Base-by-base conservation (phyloP, 1,140 invertebrate species). In the Lerema accius region DNA sequence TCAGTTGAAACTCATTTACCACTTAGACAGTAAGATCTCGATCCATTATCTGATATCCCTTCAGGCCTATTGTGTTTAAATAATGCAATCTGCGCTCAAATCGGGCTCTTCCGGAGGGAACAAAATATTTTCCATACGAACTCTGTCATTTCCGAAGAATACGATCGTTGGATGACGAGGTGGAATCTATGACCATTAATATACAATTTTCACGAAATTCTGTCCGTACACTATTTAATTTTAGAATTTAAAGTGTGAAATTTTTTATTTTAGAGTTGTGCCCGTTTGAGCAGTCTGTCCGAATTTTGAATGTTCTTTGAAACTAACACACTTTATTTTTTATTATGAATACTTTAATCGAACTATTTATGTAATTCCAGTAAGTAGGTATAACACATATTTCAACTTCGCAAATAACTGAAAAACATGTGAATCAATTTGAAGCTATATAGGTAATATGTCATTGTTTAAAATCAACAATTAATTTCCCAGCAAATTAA, bases 121-220 rank as follows among this genome's bases (percentile, higher is more conserved):
- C 42, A 74, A 69, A 71, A 74, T 74, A 76, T 73, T 76, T 73
- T 76, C 71, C 68, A 76, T 50, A 63, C 50, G 56, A 51, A 69
- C 59, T 67, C 63, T 68, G 71, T 76, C 73, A 76, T 63, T 76
- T 76, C 71, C 68, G 60, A 66, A 48, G 59, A 71, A 49, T 65
- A 65, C 37, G 68, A 76, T 69, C 62, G 71, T 58, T 65, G 51
- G 35, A 69, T 76, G 74, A 76, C 68, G 69, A 49, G 53, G 53
- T 66, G 63, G 68, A 65, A 68, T 61, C 16, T 15, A 16, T 46
- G 55, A 26, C 14, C 15, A 53, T 16, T 53, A 6, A 63, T 46
- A 28, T 61, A 32, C 23, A 63, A 45, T 43, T 19, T 13, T 42
- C 4, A 3, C 7, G 17, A 28, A 19, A 10, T 42, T 35, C 0